Conservation (phyloP, 1,140 invertebrate genomes). For the Kradibia gibbosae region DNA sequence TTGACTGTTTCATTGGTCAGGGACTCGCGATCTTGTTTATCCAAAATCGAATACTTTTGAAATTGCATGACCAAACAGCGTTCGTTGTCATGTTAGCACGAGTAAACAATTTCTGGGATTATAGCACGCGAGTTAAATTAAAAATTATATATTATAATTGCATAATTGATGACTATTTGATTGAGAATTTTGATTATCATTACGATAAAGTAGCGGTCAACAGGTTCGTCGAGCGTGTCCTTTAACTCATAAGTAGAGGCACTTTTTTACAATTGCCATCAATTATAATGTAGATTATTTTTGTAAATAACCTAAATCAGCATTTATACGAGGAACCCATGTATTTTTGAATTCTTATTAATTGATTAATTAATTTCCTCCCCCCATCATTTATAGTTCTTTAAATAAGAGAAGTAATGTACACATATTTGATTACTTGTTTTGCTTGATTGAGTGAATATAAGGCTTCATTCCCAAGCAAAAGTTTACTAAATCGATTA, state of each 20-base stretch:
- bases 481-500: neutral
- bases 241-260: too few relatives aligned
- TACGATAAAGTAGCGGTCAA: too few relatives aligned
- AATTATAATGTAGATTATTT: too few relatives aligned
- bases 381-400: too few relatives aligned
- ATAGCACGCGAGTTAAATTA: neutral
- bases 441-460: neutral
- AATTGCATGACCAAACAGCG: neutral
- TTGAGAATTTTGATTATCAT: neutral
- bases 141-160: neutral
- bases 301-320: too few relatives aligned
- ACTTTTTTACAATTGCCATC: too few relatives aligned
- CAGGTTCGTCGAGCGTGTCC: too few relatives aligned
- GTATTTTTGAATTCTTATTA: too few relatives aligned
- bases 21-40: neutral
- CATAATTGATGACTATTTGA: neutral
- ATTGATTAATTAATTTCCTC: too few relatives aligned
- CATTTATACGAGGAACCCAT: too few relatives aligned
- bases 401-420: neutral
- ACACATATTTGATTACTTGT: neutral
- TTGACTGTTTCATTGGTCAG: conserved; percentile 7
- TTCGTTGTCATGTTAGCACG: neutral
- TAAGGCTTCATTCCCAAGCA: neutral
- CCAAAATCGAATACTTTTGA: neutral
- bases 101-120: neutral